These are phyloP conservation scores for Odontamblyopus lacepedii DNA, from an alignment of 2,797 vertebrate species.

Conservation along the genomic window DNA sequence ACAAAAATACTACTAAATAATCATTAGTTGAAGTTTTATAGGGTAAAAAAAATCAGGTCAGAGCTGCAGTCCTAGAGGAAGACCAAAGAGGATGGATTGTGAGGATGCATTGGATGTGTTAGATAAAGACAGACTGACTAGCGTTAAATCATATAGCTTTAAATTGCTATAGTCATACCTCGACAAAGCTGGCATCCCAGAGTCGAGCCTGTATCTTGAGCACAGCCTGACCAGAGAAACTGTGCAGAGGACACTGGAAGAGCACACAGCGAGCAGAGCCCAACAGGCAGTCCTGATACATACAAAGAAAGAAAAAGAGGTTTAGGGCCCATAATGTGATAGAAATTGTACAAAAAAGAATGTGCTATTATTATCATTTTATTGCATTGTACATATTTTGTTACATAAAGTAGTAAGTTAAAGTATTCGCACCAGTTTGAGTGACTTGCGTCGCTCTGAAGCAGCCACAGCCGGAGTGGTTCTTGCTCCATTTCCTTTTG, in stretches of 20 bases:
- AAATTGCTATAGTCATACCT: constrained; percentile 71
- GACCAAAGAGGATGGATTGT: no score
- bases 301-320: constrained; percentile 2
- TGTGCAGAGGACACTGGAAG: constrained; percentile 87
- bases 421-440: constrained; percentile 81
- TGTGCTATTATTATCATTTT: no score
- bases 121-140: no score
- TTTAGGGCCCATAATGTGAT: background rate
- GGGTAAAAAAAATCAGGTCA: no score
- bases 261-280: constrained; percentile 85
- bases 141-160: no score
- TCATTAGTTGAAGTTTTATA: no score
- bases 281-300: constrained; percentile 83
- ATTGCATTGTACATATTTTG: no score
- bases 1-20: no score
- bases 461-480: constrained; percentile 78
- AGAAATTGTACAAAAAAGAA: no score
- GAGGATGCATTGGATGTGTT: no score
- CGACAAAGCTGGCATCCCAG: constrained; percentile 94
- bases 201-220: constrained; percentile 85
- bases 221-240: constrained; percentile 81
- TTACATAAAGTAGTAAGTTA: no score
- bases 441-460: constrained; percentile 82
- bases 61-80: no score
- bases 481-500: constrained; percentile 51